Evolutionary conservation across 2,888 invertebrate species (phyloP), one percentile per base, ranked within the genome.

Genomic region (Abrostola tripartita): DNA sequence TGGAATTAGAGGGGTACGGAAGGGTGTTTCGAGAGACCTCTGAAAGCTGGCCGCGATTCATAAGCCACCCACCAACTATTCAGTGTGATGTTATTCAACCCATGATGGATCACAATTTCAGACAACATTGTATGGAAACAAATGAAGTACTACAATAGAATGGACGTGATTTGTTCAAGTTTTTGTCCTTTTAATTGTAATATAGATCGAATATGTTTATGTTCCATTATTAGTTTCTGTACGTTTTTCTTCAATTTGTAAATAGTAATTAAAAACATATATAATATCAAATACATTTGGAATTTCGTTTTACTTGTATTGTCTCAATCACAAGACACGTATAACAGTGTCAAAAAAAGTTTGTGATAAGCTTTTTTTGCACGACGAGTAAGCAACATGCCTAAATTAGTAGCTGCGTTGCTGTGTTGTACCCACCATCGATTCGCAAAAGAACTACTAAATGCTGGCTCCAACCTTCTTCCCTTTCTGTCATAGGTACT

Each of bases 21-120:
- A 85, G 84, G 86, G 85, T 83, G 83, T 78, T 84, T 83, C 71
- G 74, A 78, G 79, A 76, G 90, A 61, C 85, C 88, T 74, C 57
- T 37, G 54, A 68, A 71, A 64, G 65, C 79, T 90, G 90, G 92
- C 71, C 82, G 81, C 78, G 73, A 79, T 77, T 83, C 85, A 85
- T 86, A 89, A 89, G 86, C 89, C 88, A 88, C 85, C 87, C 87
- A 85, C 87, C 84, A 90, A 90, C 91, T 91, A 92, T 92, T 91
- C 90, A 92, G 84, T 82, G 86, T 85, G 87, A 86, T 90, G 90
- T 91, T 91, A 92, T 92, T 91, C 90, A 92, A 89, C 85, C 84
- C 85, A 85, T 91, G 92, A 92, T 92, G 91, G 92, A 92, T 92
- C 90, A 91, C 89, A 90, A 91, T 91, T 92, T 88, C 88, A 88